Evolutionary conservation across 2,888 invertebrate genomes (phyloP).

Genomic region (Cinara cedri): DNA sequence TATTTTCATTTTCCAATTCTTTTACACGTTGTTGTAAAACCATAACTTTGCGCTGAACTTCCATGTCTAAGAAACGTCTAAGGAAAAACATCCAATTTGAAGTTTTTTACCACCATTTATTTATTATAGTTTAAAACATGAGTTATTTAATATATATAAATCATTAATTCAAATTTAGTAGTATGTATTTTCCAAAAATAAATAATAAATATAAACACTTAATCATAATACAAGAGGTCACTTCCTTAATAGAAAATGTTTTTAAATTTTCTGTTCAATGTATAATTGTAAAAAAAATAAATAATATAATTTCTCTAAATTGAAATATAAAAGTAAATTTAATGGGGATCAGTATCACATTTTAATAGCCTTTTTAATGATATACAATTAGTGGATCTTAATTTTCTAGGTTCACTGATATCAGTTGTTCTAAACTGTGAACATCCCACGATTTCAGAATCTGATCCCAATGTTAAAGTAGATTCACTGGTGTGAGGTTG

Average conservation of each 20-base stretch:
- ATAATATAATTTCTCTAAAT: not conserved
- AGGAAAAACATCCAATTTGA: slow-evolving; percentile 43
- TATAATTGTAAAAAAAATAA: slow-evolving; percentile 35
- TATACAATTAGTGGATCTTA: slow-evolving; percentile 32
- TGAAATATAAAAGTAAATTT: slow-evolving; percentile 9
- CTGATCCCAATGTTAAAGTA: slow-evolving; percentile 19
- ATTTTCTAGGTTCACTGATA: slow-evolving; percentile 45
- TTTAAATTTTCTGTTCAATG: slow-evolving; percentile 1
- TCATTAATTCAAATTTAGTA: not conserved
- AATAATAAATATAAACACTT: slow-evolving; percentile 27
- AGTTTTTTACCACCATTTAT: slow-evolving; percentile 24
- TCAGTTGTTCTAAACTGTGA: slow-evolving; percentile 58
- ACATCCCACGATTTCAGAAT: slow-evolving; percentile 57
- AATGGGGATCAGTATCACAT: slow-evolving; percentile 49
- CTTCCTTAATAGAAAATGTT: slow-evolving; percentile 32
- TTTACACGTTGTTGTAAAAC: slow-evolving; percentile 85
- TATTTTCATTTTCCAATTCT: slow-evolving; percentile 84
- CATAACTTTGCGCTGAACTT: slow-evolving; percentile 79
- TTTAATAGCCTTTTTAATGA: slow-evolving; percentile 49
- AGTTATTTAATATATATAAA: not conserved
- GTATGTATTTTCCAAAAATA: slow-evolving; percentile 9
- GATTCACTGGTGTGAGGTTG: slow-evolving; percentile 49
- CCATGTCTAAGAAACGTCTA: slow-evolving; percentile 83
- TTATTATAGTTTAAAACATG: slow-evolving; percentile 5
- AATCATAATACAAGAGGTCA: slow-evolving; percentile 3